Base-by-base conservation (phyloP, 2,888 invertebrate species). In the Hypolimnas misippus region DNA sequence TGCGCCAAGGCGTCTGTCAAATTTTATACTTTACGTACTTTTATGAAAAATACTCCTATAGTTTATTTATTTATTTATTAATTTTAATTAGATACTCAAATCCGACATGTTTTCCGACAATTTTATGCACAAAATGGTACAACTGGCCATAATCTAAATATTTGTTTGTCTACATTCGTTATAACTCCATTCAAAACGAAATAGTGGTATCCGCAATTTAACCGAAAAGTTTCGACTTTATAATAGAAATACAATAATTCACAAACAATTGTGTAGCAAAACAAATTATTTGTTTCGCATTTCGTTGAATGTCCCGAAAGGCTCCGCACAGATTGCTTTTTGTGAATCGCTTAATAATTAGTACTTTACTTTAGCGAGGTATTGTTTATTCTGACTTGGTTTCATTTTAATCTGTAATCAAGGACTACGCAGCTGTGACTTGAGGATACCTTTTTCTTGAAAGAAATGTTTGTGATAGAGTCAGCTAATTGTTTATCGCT, bases 351-450 rank as follows among this genome's bases (percentile, higher is more conserved):
- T 60, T 55, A 40, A 29, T 54, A 54, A 60, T 54, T 53, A 52
- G 53, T 55, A 35, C 51, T 44, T 55, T 53, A 55, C n/a, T 21
- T 33, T 25, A 42, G 21, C 58, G 55, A 55, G 25, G 38, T 42
- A 57, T 59, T 59, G 56, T 56, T 52, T 31, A 52, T 44, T 57
- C 50, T 42, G 54, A 52, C 44, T 59, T 55, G 33, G 42, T 51
- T 63, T 59, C 57, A 50, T 63, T 49, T 57, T 57, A 57, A 62
- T 57, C 56, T 57, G 62, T 53, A 59, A 55, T 64, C 31, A 40
- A 40, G 31, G 55, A 50, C 33, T 56, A 33, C 38, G 35, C 59
- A 64, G 52, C 56, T 56, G 52, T 56, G 38, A 52, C 16, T 56
- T 38, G 38, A 55, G 52, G 60, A 52, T 57, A 19, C 42, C 62